phyloP scores from a whole-genome alignment of 1,140 invertebrate genomes.

The Brachionus manjavacas region DNA sequence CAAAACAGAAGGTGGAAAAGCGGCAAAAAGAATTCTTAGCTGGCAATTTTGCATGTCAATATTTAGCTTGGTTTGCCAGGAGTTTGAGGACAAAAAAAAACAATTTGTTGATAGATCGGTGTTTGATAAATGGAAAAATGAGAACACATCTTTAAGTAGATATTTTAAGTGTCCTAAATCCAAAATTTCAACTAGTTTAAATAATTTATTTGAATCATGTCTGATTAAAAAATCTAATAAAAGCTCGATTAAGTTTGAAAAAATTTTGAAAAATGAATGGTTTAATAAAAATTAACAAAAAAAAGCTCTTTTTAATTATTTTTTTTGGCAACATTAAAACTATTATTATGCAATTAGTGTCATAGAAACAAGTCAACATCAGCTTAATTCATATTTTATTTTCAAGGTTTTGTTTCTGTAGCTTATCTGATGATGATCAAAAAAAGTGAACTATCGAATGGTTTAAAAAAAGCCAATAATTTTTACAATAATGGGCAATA shows the following conservation, averaged over 20 bases:
- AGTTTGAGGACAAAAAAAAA: neutral
- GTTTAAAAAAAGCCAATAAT: neutral
- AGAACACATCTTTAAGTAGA: neutral
- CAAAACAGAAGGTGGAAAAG: neutral
- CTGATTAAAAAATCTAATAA: neutral
- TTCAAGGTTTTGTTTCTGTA: neutral
- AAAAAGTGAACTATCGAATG: neutral
- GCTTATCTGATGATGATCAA: neutral
- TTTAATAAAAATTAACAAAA: neutral
- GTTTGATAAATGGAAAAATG: slow-evolving; percentile 23
- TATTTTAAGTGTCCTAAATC: slow-evolving; percentile 9
- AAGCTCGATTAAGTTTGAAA: neutral
- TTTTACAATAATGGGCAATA: neutral
- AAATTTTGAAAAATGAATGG: slow-evolving; percentile 1
- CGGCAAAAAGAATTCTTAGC: neutral
- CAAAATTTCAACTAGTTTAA: slow-evolving; percentile 1
- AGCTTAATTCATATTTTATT: neutral
- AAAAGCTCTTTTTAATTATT: neutral
- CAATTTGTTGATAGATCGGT: neutral
- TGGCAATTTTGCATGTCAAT: slow-evolving; percentile 30
- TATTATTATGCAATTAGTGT: neutral
- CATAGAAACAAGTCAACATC: neutral
- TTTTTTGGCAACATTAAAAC: neutral
- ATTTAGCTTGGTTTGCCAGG: neutral
- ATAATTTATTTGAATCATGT: neutral